Conservation (phyloP, 2,888 invertebrate genomes). For the Apantesis nais region DNA sequence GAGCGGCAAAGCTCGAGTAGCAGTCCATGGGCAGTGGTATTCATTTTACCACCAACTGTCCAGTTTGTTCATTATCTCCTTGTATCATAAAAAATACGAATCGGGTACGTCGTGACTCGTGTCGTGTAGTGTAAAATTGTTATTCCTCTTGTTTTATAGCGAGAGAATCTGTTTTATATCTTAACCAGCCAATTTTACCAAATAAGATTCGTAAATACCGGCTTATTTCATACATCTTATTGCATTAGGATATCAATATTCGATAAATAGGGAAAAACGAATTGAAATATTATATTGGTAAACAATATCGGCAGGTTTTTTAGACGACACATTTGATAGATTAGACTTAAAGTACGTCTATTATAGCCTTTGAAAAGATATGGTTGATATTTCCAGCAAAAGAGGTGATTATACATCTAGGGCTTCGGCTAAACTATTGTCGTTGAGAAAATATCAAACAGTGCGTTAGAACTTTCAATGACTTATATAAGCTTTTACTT, state of each 20-base stretch:
- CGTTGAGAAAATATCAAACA: too few relatives aligned
- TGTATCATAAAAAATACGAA: background rate
- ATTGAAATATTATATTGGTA: background rate
- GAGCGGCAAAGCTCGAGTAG: too few relatives aligned
- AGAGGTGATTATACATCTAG: background rate
- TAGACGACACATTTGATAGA: background rate
- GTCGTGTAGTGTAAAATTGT: slow-evolving; percentile 5
- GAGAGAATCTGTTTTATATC: slow-evolving; percentile 17
- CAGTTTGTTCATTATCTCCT: too few relatives aligned
- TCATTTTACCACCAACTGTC: too few relatives aligned
- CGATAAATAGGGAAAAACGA: background rate
- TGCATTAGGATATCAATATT: slow-evolving; percentile 1
- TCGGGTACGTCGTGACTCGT: background rate
- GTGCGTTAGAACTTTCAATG: too few relatives aligned
- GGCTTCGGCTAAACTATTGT: background rate
- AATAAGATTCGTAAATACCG: slow-evolving; percentile 2
- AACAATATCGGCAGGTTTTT: background rate
- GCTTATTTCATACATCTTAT: slow-evolving; percentile 1
- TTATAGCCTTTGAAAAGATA: background rate
- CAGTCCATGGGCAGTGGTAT: too few relatives aligned
- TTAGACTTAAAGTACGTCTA: background rate
- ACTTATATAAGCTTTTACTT: too few relatives aligned
- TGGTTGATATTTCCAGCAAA: background rate
- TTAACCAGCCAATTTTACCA: slow-evolving; percentile 15
- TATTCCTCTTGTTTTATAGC: slow-evolving; percentile 18